phyloP scores from a whole-genome alignment of 2,888 invertebrate species.

The Tricholauxania praeusta region DNA sequence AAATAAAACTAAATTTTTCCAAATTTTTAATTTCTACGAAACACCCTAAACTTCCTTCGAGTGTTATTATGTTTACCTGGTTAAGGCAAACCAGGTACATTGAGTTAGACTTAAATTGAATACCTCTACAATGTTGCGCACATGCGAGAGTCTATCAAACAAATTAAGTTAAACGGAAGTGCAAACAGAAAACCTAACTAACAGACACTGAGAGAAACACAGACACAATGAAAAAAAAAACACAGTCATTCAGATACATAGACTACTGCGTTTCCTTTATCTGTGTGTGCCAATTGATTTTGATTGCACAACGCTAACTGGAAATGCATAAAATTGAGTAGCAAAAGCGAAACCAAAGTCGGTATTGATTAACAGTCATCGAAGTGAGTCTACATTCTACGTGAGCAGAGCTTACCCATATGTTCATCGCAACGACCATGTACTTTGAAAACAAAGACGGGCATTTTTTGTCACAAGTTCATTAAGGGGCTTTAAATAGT shows the following conservation, averaged over 20 bases:
- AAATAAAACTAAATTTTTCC: no score
- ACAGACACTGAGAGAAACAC: neutral
- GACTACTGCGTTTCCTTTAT: neutral
- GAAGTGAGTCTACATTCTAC: no score
- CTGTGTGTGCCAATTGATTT: neutral
- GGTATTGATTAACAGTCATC: neutral
- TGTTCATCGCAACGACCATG: no score
- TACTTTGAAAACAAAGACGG: no score
- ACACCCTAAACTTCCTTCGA: no score
- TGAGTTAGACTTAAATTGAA: neutral
- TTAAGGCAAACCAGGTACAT: slow-evolving; percentile 2
- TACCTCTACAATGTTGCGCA: no score
- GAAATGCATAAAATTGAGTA: no score
- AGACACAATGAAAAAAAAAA: neutral
- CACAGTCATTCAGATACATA: neutral
- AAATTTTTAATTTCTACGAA: no score
- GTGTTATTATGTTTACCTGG: slow-evolving; percentile 13
- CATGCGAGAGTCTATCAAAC: slow-evolving; percentile 22
- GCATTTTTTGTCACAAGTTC: no score
- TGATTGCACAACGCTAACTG: no score
- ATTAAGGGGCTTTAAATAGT: no score
- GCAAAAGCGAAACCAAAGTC: neutral
- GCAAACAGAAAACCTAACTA: neutral
- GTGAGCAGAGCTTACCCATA: no score
- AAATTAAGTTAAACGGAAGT: slow-evolving; percentile 25